Conservation (phyloP, 2,888 invertebrate genomes). For the Macaria liturata region DNA sequence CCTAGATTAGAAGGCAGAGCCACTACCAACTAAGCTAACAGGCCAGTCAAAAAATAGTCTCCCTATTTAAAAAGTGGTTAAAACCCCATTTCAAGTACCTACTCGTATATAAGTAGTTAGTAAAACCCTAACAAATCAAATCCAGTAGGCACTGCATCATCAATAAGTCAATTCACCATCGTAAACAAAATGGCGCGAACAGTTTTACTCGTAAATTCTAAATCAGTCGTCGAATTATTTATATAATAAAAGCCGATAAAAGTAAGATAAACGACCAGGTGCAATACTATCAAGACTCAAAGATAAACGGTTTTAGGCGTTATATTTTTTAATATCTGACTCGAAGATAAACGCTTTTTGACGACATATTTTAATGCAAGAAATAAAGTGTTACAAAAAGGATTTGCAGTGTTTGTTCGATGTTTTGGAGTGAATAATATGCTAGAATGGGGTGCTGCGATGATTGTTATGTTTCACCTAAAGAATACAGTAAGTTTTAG, state of each 20-base stretch:
- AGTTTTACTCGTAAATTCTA: conserved; percentile 5
- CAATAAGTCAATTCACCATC: too few relatives aligned
- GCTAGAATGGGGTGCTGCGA: conserved; percentile 64
- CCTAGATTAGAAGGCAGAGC: too few relatives aligned
- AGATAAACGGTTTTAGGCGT: too few relatives aligned
- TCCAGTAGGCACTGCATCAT: too few relatives aligned
- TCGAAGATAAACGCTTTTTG: conserved; percentile 7
- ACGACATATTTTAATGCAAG: conserved; percentile 1
- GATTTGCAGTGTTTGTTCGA: background rate
- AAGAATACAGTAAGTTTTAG: conserved; percentile 68
- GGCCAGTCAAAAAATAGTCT: too few relatives aligned
- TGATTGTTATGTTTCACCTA: conserved; percentile 60
- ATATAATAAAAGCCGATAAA: conserved; percentile 17
- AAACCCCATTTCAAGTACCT: too few relatives aligned
- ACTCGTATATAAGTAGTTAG: too few relatives aligned
- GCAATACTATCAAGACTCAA: too few relatives aligned
- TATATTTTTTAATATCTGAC: background rate
- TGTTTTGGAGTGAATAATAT: conserved; percentile 18
- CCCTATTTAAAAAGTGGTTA: too few relatives aligned
- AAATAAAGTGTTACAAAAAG: background rate
- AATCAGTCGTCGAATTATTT: conserved; percentile 22
- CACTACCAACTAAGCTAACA: too few relatives aligned
- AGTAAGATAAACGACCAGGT: conserved; percentile 23
- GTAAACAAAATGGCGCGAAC: too few relatives aligned
- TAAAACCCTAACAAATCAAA: too few relatives aligned